phyloP scores from a whole-genome alignment of 2,113 vertebrate genomes.

The Passerina amoena region DNA sequence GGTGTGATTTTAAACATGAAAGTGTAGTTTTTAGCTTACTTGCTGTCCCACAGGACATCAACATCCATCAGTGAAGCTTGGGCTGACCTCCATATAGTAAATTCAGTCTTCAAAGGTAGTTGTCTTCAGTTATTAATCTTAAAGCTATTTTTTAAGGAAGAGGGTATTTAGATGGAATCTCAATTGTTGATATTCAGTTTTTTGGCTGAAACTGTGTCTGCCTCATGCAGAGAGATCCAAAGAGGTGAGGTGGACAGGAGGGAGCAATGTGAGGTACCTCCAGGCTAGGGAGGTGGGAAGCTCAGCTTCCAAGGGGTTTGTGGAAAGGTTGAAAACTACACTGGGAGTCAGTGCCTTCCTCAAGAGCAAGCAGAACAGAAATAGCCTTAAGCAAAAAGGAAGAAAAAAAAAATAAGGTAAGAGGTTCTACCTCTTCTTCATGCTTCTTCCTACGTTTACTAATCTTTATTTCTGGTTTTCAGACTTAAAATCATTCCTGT shows the following conservation, averaged over 20 bases:
- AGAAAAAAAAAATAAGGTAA: not conserved
- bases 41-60: not conserved
- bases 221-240: not conserved
- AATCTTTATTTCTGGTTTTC: not conserved
- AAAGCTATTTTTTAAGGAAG: not conserved
- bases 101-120: not conserved
- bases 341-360: not conserved
- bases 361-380: not conserved
- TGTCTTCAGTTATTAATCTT: not conserved
- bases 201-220: not conserved
- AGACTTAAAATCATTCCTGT: not conserved
- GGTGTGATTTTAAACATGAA: not conserved
- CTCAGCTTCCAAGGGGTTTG: not conserved
- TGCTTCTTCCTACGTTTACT: not conserved
- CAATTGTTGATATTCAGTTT: not conserved
- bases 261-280: not conserved
- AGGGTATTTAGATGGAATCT: not conserved
- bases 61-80: accelerated
- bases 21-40: not conserved
- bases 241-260: not conserved
- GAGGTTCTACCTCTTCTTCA: not conserved
- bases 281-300: not conserved
- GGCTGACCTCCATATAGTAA: not conserved
- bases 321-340: not conserved
- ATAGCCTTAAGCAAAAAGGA: not conserved